These are phyloP conservation scores for Tuta absoluta DNA, from an alignment of 2,888 invertebrate species.

Conservation along the genomic window DNA sequence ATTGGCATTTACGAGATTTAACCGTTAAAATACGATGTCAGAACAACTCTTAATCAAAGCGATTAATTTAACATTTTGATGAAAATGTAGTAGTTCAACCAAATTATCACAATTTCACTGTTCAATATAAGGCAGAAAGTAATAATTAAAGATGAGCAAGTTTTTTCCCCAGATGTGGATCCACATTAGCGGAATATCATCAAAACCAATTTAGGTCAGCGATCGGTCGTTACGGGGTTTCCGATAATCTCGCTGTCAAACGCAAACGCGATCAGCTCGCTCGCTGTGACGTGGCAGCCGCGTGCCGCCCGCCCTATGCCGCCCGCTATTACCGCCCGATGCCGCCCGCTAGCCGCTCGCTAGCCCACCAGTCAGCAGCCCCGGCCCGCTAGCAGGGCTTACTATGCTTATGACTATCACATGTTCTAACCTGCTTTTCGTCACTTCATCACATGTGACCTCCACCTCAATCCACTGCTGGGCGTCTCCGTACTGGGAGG, in stretches of 20 bases:
- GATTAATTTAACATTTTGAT: background rate
- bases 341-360: too few species aligned
- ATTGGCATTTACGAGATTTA: slow-evolving; percentile 13
- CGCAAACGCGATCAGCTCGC: slow-evolving; percentile 54
- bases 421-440: too few species aligned
- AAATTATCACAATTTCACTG: background rate
- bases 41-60: slow-evolving; percentile 6
- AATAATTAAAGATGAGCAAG: background rate
- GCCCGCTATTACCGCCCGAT: background rate
- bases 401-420: too few species aligned
- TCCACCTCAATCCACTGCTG: too few species aligned
- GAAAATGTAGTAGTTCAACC: background rate
- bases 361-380: too few species aligned
- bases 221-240: slow-evolving; percentile 57
- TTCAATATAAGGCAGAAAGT: too few species aligned
- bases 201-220: slow-evolving; percentile 40
- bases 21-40: slow-evolving; percentile 4
- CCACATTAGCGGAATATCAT: slow-evolving; percentile 32
- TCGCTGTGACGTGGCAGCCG: slow-evolving; percentile 28
- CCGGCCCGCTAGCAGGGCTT: background rate
- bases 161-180: slow-evolving; percentile 3
- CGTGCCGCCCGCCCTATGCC: slow-evolving; percentile 40
- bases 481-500: too few species aligned
- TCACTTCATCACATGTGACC: too few species aligned
- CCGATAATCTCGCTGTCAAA: slow-evolving; percentile 70